A percentile compares a stretch with the other conserved stretches of the same genome.
Evolutionary conservation across 2,797 vertebrate species (phyloP).

Genomic region (Avahi laniger): DNA sequence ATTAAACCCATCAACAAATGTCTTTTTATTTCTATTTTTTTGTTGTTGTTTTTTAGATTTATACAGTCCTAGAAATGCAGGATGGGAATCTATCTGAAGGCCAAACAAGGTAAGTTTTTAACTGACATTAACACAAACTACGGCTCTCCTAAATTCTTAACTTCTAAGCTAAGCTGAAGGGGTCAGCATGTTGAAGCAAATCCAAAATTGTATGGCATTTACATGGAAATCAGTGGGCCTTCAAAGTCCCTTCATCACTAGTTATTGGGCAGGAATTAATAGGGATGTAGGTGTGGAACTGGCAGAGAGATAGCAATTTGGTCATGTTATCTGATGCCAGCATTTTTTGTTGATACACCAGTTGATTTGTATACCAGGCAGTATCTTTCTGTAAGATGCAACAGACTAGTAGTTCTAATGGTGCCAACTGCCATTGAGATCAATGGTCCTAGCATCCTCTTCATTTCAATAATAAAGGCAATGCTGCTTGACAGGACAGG

Average conservation of each 20-base stretch:
- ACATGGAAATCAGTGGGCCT: background rate
- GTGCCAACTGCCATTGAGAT: conserved; percentile 57
- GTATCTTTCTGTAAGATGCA: background rate
- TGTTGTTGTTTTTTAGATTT: background rate
- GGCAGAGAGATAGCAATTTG: background rate
- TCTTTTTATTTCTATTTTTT: background rate
- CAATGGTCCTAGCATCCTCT: conserved; percentile 58
- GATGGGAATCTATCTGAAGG: background rate
- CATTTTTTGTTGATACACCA: background rate
- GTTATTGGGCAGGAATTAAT: background rate
- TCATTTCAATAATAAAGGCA: conserved; percentile 69
- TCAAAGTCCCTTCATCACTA: conserved; percentile 14
- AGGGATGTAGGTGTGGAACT: background rate
- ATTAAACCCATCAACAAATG: background rate
- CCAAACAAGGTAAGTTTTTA: background rate
- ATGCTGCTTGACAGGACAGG: conserved; percentile 53
- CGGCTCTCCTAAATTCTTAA: background rate
- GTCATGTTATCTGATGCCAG: background rate
- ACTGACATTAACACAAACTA: background rate
- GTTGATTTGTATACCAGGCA: background rate
- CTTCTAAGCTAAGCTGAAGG: background rate
- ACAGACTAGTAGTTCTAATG: background rate
- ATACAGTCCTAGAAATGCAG: background rate
- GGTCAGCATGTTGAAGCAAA: background rate
- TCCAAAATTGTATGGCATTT: conserved; percentile 14